Percentiles rank a stretch among this genome's conserved stretches.
Conservation (phyloP, 2,888 invertebrate genomes). For the Lycaena phlaeas region DNA sequence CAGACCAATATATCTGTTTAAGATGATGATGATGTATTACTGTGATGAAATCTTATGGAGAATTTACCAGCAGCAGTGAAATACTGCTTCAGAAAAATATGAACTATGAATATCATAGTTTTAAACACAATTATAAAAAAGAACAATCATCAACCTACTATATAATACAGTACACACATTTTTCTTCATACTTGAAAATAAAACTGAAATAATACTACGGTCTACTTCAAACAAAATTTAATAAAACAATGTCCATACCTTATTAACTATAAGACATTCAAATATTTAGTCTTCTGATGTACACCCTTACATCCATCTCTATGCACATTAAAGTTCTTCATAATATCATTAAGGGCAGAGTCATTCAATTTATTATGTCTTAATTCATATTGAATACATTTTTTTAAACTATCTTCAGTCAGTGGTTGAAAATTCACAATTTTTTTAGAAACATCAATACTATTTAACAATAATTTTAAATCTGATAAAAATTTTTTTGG, state of each 20-base stretch:
- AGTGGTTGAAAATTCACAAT: slow-evolving; percentile 44
- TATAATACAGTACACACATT: too few relatives aligned
- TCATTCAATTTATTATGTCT: slow-evolving; percentile 24
- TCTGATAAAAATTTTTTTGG: slow-evolving; percentile 28
- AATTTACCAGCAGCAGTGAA: too few relatives aligned
- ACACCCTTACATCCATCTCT: slow-evolving; percentile 64
- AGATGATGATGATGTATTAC: too few relatives aligned
- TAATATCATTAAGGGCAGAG: slow-evolving; percentile 29
- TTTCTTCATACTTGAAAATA: too few relatives aligned
- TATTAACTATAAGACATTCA: slow-evolving; percentile 27
- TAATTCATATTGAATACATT: slow-evolving; percentile 48
- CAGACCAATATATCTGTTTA: too few relatives aligned
- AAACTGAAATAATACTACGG: slow-evolving; percentile 18
- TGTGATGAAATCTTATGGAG: too few relatives aligned
- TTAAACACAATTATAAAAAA: too few relatives aligned
- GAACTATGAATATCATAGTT: too few relatives aligned
- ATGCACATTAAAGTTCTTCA: slow-evolving; percentile 50
- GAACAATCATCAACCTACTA: too few relatives aligned
- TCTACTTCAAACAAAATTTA: slow-evolving; percentile 4
- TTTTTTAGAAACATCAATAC: slow-evolving; percentile 33
- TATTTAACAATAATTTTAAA: slow-evolving; percentile 30
- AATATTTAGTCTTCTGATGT: slow-evolving; percentile 48
- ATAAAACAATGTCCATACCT: slow-evolving; percentile 15
- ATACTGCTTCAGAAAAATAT: too few relatives aligned
- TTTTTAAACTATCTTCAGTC: slow-evolving; percentile 34